A percentile compares a stretch with the other conserved stretches of the same genome.
Evolutionary conservation across 1,140 invertebrate species (phyloP).

Genomic region (Drosophila ohnishii): DNA sequence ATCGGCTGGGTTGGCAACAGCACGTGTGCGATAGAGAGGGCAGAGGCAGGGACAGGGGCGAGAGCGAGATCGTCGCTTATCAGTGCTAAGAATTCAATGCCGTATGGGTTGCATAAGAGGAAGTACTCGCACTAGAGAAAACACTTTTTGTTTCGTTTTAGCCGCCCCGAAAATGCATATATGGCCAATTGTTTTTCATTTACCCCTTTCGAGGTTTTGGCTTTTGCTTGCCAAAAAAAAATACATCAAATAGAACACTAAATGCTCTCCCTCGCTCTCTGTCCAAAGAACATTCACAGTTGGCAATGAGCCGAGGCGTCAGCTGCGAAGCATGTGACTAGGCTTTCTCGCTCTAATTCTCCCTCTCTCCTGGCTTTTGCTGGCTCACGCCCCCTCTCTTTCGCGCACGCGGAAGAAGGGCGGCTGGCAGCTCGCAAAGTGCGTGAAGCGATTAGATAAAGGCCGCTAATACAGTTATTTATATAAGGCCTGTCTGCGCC

Average conservation of each 20-base stretch:
- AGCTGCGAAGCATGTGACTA: conserved; percentile 69
- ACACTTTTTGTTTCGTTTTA: conserved; percentile 31
- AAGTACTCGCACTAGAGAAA: conserved; percentile 26
- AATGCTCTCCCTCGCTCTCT: conserved; percentile 1
- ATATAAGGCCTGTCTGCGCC: conserved; percentile 60
- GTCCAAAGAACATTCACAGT: conserved; percentile 48
- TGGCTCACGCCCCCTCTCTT: conserved; percentile 17
- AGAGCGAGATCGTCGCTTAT: conserved; percentile 53
- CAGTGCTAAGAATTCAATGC: conserved; percentile 62
- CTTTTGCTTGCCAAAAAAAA: conserved; percentile 60
- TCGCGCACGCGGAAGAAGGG: conserved; percentile 20
- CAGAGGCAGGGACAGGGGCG: conserved; percentile 2
- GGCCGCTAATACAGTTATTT: conserved; percentile 52
- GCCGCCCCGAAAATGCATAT: conserved; percentile 31
- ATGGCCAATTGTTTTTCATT: conserved; percentile 76
- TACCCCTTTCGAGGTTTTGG: conserved; percentile 76
- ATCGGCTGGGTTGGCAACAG: conserved; percentile 48
- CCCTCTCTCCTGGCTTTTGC: not conserved
- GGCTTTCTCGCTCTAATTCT: conserved; percentile 35
- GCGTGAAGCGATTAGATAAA: conserved; percentile 74
- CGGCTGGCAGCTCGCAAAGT: conserved; percentile 39
- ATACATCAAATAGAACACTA: conserved; percentile 3
- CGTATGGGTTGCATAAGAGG: conserved; percentile 68
- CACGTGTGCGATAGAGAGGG: conserved; percentile 44
- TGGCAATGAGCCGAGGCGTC: conserved; percentile 63